A percentile compares a stretch with the other conserved stretches of the same genome.
phyloP scores from a whole-genome alignment of 2,113 vertebrate genomes.

The Hassar affinis region DNA sequence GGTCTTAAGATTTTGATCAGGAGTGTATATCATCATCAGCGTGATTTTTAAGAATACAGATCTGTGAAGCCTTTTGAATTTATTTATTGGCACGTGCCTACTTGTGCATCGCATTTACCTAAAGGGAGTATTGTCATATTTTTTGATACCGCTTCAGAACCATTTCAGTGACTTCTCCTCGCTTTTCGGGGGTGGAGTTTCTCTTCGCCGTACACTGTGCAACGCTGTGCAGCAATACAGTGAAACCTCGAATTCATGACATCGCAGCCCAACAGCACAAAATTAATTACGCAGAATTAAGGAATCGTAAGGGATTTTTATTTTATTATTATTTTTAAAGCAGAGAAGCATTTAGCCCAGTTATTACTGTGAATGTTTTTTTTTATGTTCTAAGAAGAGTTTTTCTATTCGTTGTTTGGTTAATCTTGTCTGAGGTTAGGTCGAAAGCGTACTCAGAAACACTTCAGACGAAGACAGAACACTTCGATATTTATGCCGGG shows the following conservation, averaged over 20 bases:
- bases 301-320: slow-evolving; percentile 18
- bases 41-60: neutral
- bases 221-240: neutral
- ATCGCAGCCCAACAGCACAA: slow-evolving; percentile 19
- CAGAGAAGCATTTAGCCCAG: slow-evolving; percentile 31
- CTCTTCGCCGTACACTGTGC: neutral
- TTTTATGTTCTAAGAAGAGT: slow-evolving; percentile 13
- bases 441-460: neutral
- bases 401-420: slow-evolving; percentile 3
- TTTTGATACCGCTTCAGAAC: too few species aligned
- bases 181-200: neutral
- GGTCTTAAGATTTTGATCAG: too few species aligned
- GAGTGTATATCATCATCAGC: too few species aligned
- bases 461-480: neutral
- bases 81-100: neutral
- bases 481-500: neutral
- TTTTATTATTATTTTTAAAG: neutral
- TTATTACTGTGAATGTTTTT: slow-evolving; percentile 38
- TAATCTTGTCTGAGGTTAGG: neutral
- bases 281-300: too few species aligned
- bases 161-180: neutral
- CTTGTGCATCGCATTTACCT: neutral
- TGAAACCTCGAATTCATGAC: neutral
- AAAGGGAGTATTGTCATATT: neutral
- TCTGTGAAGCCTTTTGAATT: neutral